Percentiles rank a stretch among this genome's conserved stretches.
phyloP scores from a whole-genome alignment of 2,888 invertebrate species.

The Megaustenia siamemsis region DNA sequence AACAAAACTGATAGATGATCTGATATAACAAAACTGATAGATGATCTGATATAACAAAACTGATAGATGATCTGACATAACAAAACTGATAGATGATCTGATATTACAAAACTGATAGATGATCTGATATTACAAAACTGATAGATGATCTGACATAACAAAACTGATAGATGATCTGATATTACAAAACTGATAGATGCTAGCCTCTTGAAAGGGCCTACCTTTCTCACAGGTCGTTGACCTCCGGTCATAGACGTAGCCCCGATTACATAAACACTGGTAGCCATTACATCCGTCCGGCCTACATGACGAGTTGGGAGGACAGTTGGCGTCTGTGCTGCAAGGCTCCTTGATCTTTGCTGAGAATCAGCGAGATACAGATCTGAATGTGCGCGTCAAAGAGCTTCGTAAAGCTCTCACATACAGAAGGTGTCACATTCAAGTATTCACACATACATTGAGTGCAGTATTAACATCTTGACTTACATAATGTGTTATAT shows the following conservation, averaged over 20 bases:
- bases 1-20: no score
- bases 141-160: background rate
- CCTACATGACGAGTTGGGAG: conserved; percentile 55
- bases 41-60: no score
- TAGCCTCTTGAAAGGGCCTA: conserved; percentile 26
- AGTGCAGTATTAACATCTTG: no score
- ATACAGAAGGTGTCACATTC: no score
- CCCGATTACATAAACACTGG: conserved; percentile 60
- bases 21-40: no score
- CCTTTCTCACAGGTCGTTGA: conserved; percentile 59
- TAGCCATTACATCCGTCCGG: conserved; percentile 62
- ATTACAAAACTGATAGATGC: background rate
- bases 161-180: background rate
- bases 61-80: no score
- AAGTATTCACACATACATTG: no score
- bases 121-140: background rate
- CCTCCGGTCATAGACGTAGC: conserved; percentile 56
- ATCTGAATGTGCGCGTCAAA: background rate
- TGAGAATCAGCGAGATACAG: background rate
- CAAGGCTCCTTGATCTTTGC: conserved; percentile 21
- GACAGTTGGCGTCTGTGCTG: conserved; percentile 55
- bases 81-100: no score
- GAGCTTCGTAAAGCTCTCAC: no score
- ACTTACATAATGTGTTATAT: no score
- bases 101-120: no score